A percentile compares a stretch with the other conserved stretches of the same genome.
These are phyloP conservation scores for Argyra leucocephala DNA, from an alignment of 2,888 invertebrate species.

Conservation along the genomic window DNA sequence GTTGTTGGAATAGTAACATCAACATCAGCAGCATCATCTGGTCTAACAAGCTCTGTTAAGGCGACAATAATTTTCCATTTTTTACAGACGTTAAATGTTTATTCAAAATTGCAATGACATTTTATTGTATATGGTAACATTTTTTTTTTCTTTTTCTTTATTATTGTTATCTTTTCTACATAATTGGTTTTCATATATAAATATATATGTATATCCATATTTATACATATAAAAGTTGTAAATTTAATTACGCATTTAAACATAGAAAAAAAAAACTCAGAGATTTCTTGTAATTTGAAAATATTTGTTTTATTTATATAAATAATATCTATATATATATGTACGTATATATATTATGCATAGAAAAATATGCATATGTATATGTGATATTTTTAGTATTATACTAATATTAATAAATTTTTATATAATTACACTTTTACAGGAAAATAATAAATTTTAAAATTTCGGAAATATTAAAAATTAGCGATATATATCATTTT, in stretches of 20 bases:
- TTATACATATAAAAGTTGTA: background rate
- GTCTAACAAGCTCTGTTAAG: background rate
- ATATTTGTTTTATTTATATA: background rate
- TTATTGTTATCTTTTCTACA: background rate
- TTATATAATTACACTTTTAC: background rate
- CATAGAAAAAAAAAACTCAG: background rate
- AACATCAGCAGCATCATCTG: background rate
- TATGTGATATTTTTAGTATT: background rate
- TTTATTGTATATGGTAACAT: background rate
- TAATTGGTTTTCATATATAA: background rate
- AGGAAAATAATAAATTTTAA: background rate
- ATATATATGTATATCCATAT: background rate
- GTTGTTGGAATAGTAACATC: no score
- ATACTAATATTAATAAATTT: background rate
- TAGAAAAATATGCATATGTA: background rate
- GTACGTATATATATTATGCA: background rate
- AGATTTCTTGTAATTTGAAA: background rate
- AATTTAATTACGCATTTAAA: constrained; percentile 3
- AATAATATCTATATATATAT: background rate
- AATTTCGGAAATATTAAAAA: background rate
- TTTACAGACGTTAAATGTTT: constrained; percentile 6
- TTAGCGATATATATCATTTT: background rate
- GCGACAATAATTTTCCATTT: constrained; percentile 6
- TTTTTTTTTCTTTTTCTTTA: background rate
- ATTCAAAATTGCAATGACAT: constrained; percentile 3